Conservation (phyloP, 1,140 invertebrate genomes). For the Scaptomyza pallida region DNA sequence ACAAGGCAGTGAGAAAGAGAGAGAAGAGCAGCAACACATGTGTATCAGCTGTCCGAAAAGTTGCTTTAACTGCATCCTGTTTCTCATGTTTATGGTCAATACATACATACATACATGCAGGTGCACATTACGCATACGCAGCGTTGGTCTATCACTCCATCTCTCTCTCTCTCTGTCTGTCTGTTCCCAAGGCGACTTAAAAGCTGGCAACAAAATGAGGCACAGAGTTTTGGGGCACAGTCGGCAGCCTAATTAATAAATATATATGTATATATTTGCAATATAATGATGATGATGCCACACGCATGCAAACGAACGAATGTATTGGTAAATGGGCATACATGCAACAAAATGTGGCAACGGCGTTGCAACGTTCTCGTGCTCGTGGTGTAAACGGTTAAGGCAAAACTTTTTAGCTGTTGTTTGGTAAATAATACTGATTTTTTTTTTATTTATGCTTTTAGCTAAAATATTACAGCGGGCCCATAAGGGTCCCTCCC, state of each 20-base stretch:
- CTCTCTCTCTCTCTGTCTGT: background rate
- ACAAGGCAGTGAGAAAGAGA: background rate
- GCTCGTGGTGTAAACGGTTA: slow-evolving; percentile 34
- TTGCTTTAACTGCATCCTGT: slow-evolving; percentile 6
- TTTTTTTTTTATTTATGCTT: slow-evolving; percentile 37
- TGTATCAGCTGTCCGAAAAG: background rate
- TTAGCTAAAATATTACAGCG: slow-evolving; percentile 55
- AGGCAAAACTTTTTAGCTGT: slow-evolving; percentile 32
- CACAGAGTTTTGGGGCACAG: background rate
- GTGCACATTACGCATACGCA: slow-evolving; percentile 23
- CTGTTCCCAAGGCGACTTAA: background rate
- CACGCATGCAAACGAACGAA: slow-evolving; percentile 3
- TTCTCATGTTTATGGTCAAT: no score
- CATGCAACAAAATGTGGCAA: slow-evolving; percentile 17
- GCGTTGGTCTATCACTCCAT: background rate
- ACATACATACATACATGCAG: no score
- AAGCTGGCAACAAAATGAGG: background rate
- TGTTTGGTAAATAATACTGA: slow-evolving; percentile 35
- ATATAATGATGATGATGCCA: slow-evolving; percentile 22
- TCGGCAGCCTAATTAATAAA: slow-evolving; percentile 49
- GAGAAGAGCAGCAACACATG: slow-evolving; percentile 1
- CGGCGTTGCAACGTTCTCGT: slow-evolving; percentile 9
- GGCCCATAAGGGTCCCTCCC: no score
- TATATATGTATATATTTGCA: no score
- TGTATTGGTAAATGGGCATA: background rate